phyloP scores from a whole-genome alignment of 2,113 vertebrate genomes.

The Ammodytes marinus region DNA sequence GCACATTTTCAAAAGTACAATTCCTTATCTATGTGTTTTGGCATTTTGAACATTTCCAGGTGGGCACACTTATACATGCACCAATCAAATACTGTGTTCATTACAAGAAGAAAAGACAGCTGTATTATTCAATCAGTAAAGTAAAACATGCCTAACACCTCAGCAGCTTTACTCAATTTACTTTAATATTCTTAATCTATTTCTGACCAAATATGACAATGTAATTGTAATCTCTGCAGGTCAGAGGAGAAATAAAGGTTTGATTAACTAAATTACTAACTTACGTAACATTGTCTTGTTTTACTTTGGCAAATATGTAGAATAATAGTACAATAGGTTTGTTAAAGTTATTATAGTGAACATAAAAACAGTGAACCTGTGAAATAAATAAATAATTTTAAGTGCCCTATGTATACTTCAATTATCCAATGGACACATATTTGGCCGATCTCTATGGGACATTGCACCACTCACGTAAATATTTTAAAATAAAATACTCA shows the following conservation, averaged over 20 bases:
- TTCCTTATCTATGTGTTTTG: not conserved
- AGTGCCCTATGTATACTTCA: not conserved
- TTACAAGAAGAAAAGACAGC: not conserved
- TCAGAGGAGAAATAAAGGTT: not conserved
- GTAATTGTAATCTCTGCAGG: not conserved
- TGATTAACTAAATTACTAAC: not conserved
- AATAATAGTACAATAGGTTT: too few relatives aligned
- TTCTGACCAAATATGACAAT: not conserved
- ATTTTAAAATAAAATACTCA: constrained; percentile 2
- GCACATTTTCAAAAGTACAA: not conserved
- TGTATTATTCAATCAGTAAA: not conserved
- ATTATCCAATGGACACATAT: not conserved
- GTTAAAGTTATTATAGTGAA: not conserved
- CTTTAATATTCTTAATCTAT: not conserved
- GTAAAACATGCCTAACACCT: not conserved
- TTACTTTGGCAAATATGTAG: too few relatives aligned
- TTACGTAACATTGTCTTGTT: not conserved
- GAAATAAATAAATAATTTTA: too few relatives aligned
- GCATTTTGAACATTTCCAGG: not conserved
- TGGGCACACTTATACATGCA: not conserved
- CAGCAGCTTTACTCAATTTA: not conserved
- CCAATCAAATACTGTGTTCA: not conserved
- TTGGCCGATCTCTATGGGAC: not conserved
- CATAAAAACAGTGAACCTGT: too few relatives aligned
- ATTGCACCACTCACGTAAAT: not conserved